Conservation (phyloP, 2,113 vertebrate genomes). For the Caranx ignobilis region DNA sequence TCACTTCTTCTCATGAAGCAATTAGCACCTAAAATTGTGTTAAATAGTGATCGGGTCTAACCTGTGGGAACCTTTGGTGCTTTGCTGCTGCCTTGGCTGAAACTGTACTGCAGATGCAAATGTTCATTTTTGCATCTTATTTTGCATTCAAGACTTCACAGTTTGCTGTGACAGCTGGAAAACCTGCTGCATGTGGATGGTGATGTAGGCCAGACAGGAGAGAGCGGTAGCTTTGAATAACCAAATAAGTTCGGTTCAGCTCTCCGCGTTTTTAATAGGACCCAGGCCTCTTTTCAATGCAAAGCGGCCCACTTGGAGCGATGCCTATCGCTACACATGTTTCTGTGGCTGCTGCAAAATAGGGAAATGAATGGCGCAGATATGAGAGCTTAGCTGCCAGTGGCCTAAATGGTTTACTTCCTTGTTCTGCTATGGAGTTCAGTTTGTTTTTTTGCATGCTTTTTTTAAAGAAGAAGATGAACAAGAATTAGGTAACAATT, state of each 20-base stretch:
- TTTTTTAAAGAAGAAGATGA: slow-evolving; percentile 11
- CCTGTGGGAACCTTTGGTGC: background rate
- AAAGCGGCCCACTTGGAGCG: slow-evolving; percentile 72
- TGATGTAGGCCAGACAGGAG: slow-evolving; percentile 43
- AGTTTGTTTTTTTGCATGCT: slow-evolving; percentile 66
- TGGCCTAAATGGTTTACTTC: slow-evolving; percentile 61
- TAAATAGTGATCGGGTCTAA: slow-evolving; percentile 17
- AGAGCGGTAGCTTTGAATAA: slow-evolving; percentile 83
- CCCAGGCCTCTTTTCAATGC: slow-evolving; percentile 70
- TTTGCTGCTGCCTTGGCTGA: slow-evolving; percentile 27
- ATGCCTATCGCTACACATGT: slow-evolving; percentile 72
- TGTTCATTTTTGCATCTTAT: slow-evolving; percentile 82
- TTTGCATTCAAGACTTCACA: slow-evolving; percentile 82
- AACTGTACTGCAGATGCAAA: slow-evolving; percentile 80
- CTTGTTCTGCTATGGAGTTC: slow-evolving; percentile 65
- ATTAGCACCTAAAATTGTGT: background rate
- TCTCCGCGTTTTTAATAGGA: slow-evolving; percentile 58
- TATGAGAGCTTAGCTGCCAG: slow-evolving; percentile 77
- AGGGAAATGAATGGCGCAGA: slow-evolving; percentile 76
- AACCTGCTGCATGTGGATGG: slow-evolving; percentile 6
- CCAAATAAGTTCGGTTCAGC: slow-evolving; percentile 76
- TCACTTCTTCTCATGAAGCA: background rate
- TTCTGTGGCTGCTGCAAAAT: slow-evolving; percentile 59
- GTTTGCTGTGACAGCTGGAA: slow-evolving; percentile 53
- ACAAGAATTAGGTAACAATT: slow-evolving; percentile 24